Conservation (phyloP, 2,797 vertebrate genomes). For the Phoebastria nigripes region DNA sequence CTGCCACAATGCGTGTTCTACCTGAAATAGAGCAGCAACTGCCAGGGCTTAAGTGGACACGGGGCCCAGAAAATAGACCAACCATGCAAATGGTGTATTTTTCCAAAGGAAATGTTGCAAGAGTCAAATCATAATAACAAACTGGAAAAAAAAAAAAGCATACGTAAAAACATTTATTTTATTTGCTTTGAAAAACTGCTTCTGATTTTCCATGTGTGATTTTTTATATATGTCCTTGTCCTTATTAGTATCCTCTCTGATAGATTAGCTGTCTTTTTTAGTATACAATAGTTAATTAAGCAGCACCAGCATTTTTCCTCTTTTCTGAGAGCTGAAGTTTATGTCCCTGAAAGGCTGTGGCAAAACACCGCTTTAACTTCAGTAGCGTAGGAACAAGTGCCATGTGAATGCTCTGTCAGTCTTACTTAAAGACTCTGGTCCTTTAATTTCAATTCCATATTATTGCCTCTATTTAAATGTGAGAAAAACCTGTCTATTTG, state of each 20-base stretch:
- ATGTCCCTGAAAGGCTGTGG: neutral
- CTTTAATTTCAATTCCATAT: neutral
- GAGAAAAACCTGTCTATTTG: neutral
- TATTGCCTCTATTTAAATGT: neutral
- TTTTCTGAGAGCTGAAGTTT: neutral
- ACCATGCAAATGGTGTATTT: conserved; percentile 49
- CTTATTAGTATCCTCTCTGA: neutral
- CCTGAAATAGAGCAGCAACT: conserved; percentile 54
- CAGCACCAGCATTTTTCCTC: neutral
- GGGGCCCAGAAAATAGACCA: conserved; percentile 58
- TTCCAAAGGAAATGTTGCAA: conserved; percentile 46
- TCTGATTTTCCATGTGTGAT: neutral
- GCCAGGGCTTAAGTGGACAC: conserved; percentile 36
- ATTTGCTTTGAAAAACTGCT: neutral
- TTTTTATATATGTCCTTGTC: neutral
- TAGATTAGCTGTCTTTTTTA: neutral
- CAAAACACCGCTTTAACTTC: neutral
- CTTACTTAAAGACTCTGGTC: neutral
- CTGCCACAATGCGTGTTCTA: neutral
- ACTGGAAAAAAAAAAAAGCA: conserved; percentile 12
- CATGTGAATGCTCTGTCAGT: neutral
- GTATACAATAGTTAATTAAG: neutral
- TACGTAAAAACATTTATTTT: neutral
- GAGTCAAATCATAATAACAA: conserved; percentile 1
- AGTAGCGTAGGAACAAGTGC: neutral